phyloP scores from a whole-genome alignment of 2,113 vertebrate species.

The Paradisaea rubra region DNA sequence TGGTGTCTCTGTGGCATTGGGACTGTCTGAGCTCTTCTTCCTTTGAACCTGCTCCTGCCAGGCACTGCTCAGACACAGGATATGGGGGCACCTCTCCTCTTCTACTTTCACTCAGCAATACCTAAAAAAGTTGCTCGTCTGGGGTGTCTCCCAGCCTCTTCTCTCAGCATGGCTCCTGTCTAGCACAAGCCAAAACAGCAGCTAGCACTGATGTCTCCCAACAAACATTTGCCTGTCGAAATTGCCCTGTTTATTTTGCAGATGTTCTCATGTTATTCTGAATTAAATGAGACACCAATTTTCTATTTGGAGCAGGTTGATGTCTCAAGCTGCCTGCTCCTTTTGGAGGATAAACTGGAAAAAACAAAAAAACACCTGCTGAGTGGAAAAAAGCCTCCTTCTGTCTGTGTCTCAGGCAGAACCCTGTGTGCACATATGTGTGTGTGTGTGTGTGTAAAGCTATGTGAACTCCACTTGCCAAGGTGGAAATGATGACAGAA shows the following conservation, averaged over 20 bases:
- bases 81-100: background rate
- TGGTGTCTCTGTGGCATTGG: rapidly evolving
- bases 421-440: background rate
- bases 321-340: background rate
- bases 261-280: background rate
- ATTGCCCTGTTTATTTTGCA: background rate
- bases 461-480: background rate
- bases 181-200: background rate
- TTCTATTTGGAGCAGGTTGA: background rate
- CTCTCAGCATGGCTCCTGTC: background rate
- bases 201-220: background rate
- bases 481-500: background rate
- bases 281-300: background rate
- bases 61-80: background rate
- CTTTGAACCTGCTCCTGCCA: background rate
- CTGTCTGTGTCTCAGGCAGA: background rate
- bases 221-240: background rate
- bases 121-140: background rate
- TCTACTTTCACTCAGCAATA: background rate
- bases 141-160: background rate
- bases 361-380: background rate
- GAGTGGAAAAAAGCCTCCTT: background rate
- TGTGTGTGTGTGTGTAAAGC: background rate
- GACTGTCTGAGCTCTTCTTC: background rate
- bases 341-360: background rate